These are phyloP conservation scores for Nothoprocta pentlandii DNA, from an alignment of 2,113 vertebrate genomes.

Conservation along the genomic window DNA sequence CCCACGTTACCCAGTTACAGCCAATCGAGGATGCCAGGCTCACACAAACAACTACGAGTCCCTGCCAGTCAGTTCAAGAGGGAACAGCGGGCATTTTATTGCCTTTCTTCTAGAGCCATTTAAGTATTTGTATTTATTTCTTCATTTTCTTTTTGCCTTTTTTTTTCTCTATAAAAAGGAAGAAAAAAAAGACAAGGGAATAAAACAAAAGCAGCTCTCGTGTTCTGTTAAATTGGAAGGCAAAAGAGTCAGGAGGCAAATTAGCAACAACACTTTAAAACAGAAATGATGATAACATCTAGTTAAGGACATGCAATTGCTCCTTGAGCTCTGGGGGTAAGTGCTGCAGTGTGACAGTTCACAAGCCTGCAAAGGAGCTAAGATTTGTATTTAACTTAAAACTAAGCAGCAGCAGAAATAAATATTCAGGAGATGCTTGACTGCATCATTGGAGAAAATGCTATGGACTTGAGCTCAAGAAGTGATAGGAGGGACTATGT, in stretches of 20 bases:
- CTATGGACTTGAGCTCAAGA: neutral
- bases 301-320: constrained; percentile 72
- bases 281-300: constrained; percentile 61
- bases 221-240: constrained; percentile 67
- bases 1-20: neutral
- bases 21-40: neutral
- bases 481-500: neutral
- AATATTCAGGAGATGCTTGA: neutral
- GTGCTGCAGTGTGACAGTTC: constrained; percentile 26
- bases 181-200: neutral
- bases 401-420: constrained; percentile 24
- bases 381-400: constrained; percentile 28
- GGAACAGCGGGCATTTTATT: constrained; percentile 37
- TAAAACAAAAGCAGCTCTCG: constrained; percentile 41
- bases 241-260: constrained; percentile 69
- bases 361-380: constrained; percentile 27
- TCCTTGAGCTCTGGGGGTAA: constrained; percentile 55
- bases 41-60: neutral
- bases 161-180: constrained; percentile 54
- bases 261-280: constrained; percentile 69
- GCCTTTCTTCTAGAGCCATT: constrained; percentile 31
- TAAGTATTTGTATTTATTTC: constrained; percentile 37
- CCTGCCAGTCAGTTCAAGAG: constrained; percentile 21
- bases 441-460: neutral
- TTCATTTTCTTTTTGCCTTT: constrained; percentile 59